phyloP scores from a whole-genome alignment of 1,140 invertebrate species.

The Harlomillsia oculata region DNA sequence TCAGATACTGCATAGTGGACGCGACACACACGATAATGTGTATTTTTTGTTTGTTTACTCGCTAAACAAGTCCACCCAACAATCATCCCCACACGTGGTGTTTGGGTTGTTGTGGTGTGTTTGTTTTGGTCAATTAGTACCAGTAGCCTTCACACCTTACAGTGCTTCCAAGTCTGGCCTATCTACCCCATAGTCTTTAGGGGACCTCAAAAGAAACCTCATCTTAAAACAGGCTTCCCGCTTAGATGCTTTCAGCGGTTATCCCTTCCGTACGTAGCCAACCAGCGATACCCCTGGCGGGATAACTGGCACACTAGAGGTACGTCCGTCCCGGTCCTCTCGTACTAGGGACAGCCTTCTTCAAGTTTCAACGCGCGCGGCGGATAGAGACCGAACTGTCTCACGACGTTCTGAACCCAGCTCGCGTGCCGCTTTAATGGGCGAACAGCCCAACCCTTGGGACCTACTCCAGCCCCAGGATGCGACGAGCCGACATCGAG shows the following conservation, averaged over 20 bases:
- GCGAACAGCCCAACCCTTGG: constrained; percentile 74
- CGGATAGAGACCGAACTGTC: constrained; percentile 68
- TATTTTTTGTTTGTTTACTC: not conserved
- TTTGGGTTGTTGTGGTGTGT: no score
- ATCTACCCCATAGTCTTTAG: constrained; percentile 39
- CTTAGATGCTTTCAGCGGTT: constrained; percentile 42
- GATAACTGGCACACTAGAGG: constrained; percentile 40
- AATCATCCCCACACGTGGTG: no score
- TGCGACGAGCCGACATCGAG: constrained; percentile 77
- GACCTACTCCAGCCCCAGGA: constrained; percentile 74
- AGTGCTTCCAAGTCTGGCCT: constrained; percentile 38
- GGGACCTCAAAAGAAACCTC: constrained; percentile 33
- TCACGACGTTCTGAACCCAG: constrained; percentile 70
- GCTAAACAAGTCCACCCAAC: not conserved
- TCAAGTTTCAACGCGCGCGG: constrained; percentile 45
- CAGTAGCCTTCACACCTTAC: constrained; percentile 36
- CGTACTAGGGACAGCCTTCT: constrained; percentile 49
- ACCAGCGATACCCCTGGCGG: constrained; percentile 39
- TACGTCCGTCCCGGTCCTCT: constrained; percentile 51
- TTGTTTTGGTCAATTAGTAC: not conserved
- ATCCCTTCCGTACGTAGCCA: constrained; percentile 40
- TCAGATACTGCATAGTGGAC: not conserved
- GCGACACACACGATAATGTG: not conserved
- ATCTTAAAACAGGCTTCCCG: constrained; percentile 37
- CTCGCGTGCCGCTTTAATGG: constrained; percentile 63